phyloP scores from a whole-genome alignment of 2,797 vertebrate genomes.

The Momotus momota region DNA sequence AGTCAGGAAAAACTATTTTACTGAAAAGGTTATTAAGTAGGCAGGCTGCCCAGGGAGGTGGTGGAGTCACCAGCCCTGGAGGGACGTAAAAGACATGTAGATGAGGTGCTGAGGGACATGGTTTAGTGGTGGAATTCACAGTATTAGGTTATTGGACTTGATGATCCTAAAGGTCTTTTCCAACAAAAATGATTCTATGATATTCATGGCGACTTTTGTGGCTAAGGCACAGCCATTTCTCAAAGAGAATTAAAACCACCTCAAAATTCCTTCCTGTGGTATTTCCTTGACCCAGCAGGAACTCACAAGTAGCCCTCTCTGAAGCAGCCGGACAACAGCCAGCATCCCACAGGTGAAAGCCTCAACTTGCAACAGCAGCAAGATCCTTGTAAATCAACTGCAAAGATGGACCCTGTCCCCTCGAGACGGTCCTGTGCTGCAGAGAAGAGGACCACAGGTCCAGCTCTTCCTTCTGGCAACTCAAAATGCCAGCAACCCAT shows the following conservation, averaged over 20 bases:
- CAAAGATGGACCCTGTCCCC: background rate
- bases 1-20: no score
- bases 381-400: background rate
- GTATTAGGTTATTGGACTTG: no score
- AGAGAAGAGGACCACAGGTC: no score
- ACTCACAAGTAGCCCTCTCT: fast-evolving
- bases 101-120: no score
- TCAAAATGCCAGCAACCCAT: background rate
- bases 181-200: no score
- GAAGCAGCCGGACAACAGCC: background rate
- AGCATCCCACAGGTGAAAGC: background rate
- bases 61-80: no score
- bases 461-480: background rate
- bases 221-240: background rate
- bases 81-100: no score
- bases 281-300: background rate
- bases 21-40: no score
- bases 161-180: no score
- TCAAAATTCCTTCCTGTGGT: fast-evolving
- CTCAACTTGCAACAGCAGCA: fast-evolving
- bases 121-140: no score
- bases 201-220: fast-evolving
- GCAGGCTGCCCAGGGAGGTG: no score
- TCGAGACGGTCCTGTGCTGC: fast-evolving
- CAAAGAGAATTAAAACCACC: background rate